Evolutionary conservation across 92 coral and sea anemone species (phyloP).

Genomic region (Pocillopora meandrina): DNA sequence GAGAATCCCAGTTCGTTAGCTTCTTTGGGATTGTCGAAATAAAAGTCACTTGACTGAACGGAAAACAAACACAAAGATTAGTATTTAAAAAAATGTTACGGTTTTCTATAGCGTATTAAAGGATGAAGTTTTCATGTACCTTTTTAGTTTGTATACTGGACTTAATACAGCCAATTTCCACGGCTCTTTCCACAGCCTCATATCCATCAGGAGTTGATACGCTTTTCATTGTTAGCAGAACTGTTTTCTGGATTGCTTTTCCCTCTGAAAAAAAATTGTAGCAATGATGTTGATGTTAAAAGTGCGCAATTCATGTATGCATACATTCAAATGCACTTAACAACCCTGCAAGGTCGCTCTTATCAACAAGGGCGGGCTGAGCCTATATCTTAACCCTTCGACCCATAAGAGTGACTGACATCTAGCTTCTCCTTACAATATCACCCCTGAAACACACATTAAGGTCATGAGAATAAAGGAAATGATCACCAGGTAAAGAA

Average conservation of each 20-base stretch:
- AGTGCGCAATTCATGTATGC: too few relatives aligned
- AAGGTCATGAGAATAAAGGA: too few relatives aligned
- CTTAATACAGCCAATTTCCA: slow-evolving; percentile 94
- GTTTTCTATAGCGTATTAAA: too few relatives aligned
- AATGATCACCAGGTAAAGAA: too few relatives aligned
- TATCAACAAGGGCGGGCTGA: too few relatives aligned
- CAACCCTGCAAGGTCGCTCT: too few relatives aligned
- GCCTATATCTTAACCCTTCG: too few relatives aligned
- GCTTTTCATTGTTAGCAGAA: slow-evolving; percentile 79
- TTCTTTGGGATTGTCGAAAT: slow-evolving; percentile 94
- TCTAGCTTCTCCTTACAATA: too few relatives aligned
- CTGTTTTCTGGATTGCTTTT: slow-evolving; percentile 68
- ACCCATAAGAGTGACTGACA: too few relatives aligned
- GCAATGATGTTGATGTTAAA: too few relatives aligned
- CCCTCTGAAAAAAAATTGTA: slow-evolving; percentile 43
- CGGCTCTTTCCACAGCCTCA: slow-evolving; percentile 75
- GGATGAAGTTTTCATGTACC: slow-evolving; percentile 27
- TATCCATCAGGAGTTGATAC: slow-evolving; percentile 81
- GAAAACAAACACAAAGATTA: background rate
- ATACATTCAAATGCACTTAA: too few relatives aligned
- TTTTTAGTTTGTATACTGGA: slow-evolving; percentile 84
- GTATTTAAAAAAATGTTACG: background rate
- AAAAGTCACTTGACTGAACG: slow-evolving; percentile 87
- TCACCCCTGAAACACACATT: too few relatives aligned
- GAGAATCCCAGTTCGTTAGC: slow-evolving; percentile 93